Percentiles rank a stretch among this genome's conserved stretches.
phyloP scores from a whole-genome alignment of 2,797 vertebrate genomes.

The Staurois parvus region DNA sequence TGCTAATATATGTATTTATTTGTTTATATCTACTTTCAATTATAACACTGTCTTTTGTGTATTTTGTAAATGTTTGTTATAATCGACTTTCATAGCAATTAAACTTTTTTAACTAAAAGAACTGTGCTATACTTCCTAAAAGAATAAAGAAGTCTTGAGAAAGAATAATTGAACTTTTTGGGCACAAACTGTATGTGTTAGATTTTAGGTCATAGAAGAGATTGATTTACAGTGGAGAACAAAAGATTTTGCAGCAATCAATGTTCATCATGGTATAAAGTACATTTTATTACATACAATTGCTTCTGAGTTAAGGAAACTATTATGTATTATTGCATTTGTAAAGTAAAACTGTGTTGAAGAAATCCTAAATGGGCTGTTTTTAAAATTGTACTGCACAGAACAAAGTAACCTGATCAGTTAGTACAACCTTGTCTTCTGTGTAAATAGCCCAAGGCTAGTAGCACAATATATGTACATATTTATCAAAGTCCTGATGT shows the following conservation, averaged over 20 bases:
- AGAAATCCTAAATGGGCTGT: not conserved
- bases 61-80: not conserved
- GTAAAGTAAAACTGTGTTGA: not conserved
- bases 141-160: not conserved
- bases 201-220: not conserved
- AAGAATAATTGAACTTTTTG: not conserved
- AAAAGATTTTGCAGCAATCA: no score
- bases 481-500: slow-evolving; percentile 40
- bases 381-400: slow-evolving; percentile 20
- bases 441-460: slow-evolving; percentile 15
- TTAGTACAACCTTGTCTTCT: slow-evolving; percentile 13
- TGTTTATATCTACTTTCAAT: slow-evolving; percentile 1
- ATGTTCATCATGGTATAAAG: not conserved
- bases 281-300: not conserved
- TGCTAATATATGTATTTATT: not conserved
- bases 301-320: not conserved
- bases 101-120: not conserved
- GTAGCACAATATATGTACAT: slow-evolving; percentile 9
- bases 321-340: not conserved
- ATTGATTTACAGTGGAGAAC: no score
- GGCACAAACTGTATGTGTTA: no score
- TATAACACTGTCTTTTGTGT: not conserved
- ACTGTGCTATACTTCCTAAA: not conserved
- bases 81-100: not conserved
- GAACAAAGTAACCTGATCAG: slow-evolving; percentile 10